These are phyloP conservation scores for Drosophila ogumai DNA, from an alignment of 1,140 invertebrate species.

Conservation along the genomic window DNA sequence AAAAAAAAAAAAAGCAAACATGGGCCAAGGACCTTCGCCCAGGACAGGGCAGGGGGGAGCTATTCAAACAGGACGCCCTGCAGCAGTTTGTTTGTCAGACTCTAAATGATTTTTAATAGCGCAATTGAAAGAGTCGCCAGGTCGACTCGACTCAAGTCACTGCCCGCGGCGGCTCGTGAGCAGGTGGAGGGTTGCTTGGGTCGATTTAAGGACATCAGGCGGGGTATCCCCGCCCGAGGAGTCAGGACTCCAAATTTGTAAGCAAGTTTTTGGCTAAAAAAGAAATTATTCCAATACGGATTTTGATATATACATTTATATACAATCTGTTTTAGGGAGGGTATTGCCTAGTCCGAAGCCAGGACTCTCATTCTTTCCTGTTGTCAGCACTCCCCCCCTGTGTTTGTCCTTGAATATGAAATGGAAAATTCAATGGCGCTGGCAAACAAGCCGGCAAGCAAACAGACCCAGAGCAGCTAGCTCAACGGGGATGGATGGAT, in stretches of 20 bases:
- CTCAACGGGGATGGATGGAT: no score
- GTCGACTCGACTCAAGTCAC: slow-evolving; percentile 53
- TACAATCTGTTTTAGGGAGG: background rate
- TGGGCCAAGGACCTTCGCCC: slow-evolving; percentile 23
- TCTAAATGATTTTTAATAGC: slow-evolving; percentile 74
- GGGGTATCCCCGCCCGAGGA: background rate
- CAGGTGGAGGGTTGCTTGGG: slow-evolving; percentile 8
- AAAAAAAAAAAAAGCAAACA: slow-evolving; percentile 9
- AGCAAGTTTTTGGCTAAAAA: background rate
- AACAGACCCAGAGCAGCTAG: slow-evolving; percentile 25
- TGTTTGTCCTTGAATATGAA: slow-evolving; percentile 65
- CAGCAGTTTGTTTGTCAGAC: slow-evolving; percentile 63
- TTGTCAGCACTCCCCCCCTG: slow-evolving; percentile 27
- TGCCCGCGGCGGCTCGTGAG: slow-evolving; percentile 19
- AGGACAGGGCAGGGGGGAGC: background rate
- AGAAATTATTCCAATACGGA: background rate
- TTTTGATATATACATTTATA: background rate
- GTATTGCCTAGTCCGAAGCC: background rate
- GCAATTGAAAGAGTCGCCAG: slow-evolving; percentile 63
- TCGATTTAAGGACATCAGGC: slow-evolving; percentile 4
- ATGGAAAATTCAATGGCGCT: slow-evolving; percentile 61
- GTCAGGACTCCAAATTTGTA: background rate
- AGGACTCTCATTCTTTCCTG: background rate
- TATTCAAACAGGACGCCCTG: slow-evolving; percentile 49
- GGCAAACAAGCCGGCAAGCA: slow-evolving; percentile 53